Conservation (phyloP, 2,797 vertebrate genomes). For the Chloroceryle amazona region DNA sequence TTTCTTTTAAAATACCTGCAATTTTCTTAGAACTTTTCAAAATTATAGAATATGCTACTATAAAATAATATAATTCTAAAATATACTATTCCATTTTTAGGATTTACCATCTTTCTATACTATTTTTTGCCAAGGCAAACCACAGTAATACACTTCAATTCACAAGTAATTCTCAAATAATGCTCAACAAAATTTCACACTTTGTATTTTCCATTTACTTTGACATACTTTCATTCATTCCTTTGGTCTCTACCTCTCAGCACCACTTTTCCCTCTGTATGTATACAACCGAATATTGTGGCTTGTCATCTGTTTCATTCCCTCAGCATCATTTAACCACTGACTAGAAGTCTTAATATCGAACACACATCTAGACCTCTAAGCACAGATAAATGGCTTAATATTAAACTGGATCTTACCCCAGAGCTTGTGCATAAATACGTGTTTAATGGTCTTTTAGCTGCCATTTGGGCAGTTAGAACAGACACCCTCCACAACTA, state of each 20-base stretch:
- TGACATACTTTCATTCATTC: neutral
- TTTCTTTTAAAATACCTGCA: neutral
- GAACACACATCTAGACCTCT: neutral
- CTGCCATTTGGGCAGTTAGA: neutral
- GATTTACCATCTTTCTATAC: neutral
- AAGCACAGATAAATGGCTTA: neutral
- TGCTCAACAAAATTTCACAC: neutral
- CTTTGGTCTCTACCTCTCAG: neutral
- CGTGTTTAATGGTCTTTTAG: neutral
- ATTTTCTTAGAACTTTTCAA: neutral
- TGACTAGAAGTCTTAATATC: neutral
- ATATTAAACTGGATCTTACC: neutral
- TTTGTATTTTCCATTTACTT: neutral
- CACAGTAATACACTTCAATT: neutral
- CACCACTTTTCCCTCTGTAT: neutral
- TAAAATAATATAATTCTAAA: neutral
- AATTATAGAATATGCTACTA: neutral
- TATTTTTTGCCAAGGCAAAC: neutral
- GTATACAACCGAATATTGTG: neutral
- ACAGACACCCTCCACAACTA: neutral
- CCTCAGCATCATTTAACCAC: neutral
- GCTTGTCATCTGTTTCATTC: neutral
- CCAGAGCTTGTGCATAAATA: fast-evolving
- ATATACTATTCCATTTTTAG: neutral
- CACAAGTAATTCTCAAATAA: neutral